These are phyloP conservation scores for Leptopterna dolabrata DNA, from an alignment of 2,888 invertebrate genomes.

Conservation along the genomic window DNA sequence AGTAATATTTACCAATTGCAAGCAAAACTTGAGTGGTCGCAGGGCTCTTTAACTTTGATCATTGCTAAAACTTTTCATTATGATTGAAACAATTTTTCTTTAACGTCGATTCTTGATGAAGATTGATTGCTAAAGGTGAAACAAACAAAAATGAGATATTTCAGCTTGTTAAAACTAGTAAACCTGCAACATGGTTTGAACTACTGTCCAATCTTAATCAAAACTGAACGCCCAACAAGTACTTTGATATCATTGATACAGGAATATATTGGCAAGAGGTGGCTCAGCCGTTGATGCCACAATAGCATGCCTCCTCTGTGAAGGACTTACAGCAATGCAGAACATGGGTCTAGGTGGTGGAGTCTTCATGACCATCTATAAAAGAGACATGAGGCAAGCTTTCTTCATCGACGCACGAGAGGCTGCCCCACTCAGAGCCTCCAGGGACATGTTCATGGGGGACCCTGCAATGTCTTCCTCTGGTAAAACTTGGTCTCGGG, in stretches of 20 bases:
- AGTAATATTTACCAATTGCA: not conserved
- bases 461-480: conserved; percentile 64
- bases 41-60: too few relatives aligned
- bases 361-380: conserved; percentile 82
- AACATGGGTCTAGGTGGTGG: conserved; percentile 75
- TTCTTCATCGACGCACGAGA: conserved; percentile 81
- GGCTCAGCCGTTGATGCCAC: conserved; percentile 68
- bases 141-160: too few relatives aligned
- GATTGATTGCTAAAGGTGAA: too few relatives aligned
- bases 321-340: conserved; percentile 66
- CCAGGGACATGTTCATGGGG: conserved; percentile 72
- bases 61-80: too few relatives aligned
- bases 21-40: too few relatives aligned
- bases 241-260: conserved; percentile 52
- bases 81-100: too few relatives aligned
- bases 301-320: conserved; percentile 67
- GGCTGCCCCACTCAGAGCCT: conserved; percentile 75
- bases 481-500: conserved; percentile 40
- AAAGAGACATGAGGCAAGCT: conserved; percentile 71
- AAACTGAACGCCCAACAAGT: too few relatives aligned
- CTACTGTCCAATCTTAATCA: too few relatives aligned
- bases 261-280: conserved; percentile 65
- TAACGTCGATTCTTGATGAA: too few relatives aligned
- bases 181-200: too few relatives aligned
- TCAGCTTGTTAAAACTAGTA: too few relatives aligned